A percentile compares a stretch with the other conserved stretches of the same genome.
phyloP scores from a whole-genome alignment of 64 coral and sea anemone genomes.

The Pocillopora verrucosa region DNA sequence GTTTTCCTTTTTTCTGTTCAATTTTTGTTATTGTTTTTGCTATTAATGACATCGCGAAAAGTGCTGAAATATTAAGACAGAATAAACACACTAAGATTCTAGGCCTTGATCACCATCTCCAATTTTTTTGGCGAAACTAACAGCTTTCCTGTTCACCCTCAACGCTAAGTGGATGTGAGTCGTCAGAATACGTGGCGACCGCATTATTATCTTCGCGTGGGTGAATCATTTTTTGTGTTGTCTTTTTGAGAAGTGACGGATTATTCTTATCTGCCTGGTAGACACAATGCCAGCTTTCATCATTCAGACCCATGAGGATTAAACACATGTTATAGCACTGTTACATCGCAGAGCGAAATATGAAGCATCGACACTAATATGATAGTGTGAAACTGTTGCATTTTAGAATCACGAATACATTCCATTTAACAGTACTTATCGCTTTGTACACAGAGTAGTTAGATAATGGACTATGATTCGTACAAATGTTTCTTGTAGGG shows the following conservation, averaged over 20 bases:
- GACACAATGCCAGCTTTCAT: constrained; percentile 36
- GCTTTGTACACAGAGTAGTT: not conserved
- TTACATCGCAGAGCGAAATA: not conserved
- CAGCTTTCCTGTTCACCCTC: not conserved
- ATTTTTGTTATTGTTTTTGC: not conserved
- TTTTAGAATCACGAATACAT: not conserved
- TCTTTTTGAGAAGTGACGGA: constrained; percentile 7
- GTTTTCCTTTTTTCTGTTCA: not conserved
- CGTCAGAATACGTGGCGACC: not conserved
- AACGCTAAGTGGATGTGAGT: not conserved
- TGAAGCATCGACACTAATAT: not conserved
- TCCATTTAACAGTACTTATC: not conserved
- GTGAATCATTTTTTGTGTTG: constrained; percentile 40
- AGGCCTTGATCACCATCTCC: no score
- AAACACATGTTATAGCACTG: not conserved
- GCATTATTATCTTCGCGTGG: constrained; percentile 35
- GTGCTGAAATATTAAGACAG: not conserved
- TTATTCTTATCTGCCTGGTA: constrained; percentile 26
- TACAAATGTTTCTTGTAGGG: not conserved
- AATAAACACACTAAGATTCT: no score
- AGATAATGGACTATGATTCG: not conserved
- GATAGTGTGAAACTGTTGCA: not conserved
- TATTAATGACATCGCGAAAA: not conserved
- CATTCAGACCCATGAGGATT: not conserved
- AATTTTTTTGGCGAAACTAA: not conserved